Evolutionary conservation across 2,888 invertebrate species (phyloP), one percentile per base, ranked within the genome.

Genomic region (Ormyrus pomaceus): DNA sequence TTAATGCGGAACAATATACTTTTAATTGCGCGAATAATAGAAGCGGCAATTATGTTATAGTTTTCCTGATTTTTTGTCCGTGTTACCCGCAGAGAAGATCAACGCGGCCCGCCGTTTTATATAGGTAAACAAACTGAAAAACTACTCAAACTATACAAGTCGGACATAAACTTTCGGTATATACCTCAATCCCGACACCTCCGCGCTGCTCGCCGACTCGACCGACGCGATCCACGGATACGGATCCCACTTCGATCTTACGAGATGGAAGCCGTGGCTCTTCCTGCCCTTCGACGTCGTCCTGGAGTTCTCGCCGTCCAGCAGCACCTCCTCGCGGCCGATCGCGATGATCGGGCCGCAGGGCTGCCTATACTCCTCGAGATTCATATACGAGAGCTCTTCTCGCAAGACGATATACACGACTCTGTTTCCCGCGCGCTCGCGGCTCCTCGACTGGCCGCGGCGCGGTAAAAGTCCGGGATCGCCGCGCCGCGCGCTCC

Each of bases 151-250:
- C 34, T 34, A 34, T 34, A 34, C 19, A 19, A 19, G 19, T 19
- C 19, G 1, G 2, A 19, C 2, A 2, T 34, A 34, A 34, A 34
- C 2, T 34, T 34, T 34, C 34, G 34, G 6, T 73, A 55, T 13
- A 13, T 86, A 89, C 90, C 92, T 93, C 64, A 95, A 88, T 0
- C 95, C 95, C 0, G 94, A 93, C 0, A 87, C 80, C 76, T 94
- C 93, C 0, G 95, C 95, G 76, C 94, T 91, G 2, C 94, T 94
- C 6, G 91, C 92, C 0, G 88, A 86, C 34, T 94, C 94, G 45
- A 95, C 94, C 74, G 93, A 93, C 77, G 93, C 93, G 11, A 95
- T 94, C 95, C 96, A 96, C 45, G 96, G 95, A 90, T 96, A 96
- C 0, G 95, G 95, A 90, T 96, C 96, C 95, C 95, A 96, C 80